Evolutionary conservation across 2,797 vertebrate genomes (phyloP).

Genomic region (Sebastes cheni): DNA sequence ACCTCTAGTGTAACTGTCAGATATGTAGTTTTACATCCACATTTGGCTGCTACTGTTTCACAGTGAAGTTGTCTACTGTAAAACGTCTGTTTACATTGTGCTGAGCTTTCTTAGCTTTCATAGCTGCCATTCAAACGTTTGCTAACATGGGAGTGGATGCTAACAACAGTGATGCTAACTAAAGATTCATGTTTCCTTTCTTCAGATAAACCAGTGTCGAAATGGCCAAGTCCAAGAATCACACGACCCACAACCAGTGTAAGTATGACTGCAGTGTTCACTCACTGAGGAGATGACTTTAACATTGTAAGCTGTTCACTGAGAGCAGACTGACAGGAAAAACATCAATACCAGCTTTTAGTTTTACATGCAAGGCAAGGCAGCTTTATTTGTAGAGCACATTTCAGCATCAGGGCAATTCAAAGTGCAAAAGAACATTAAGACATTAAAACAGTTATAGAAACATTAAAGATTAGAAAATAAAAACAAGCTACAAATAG

Average conservation of each 20-base stretch:
- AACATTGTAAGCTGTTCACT: fast-evolving
- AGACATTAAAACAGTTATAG: no score
- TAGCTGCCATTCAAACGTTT: not conserved
- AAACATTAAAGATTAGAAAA: no score
- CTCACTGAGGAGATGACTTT: no score
- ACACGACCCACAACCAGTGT: conserved; percentile 99
- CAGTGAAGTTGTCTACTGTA: no score
- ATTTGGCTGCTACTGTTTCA: fast-evolving
- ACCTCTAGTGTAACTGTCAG: fast-evolving
- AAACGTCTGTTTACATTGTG: not conserved
- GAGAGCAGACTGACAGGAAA: no score
- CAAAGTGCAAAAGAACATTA: no score
- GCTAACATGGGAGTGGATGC: not conserved
- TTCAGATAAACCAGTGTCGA: conserved; percentile 62
- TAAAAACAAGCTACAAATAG: no score
- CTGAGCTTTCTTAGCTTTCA: fast-evolving
- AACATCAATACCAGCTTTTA: fast-evolving
- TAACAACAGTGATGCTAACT: no score
- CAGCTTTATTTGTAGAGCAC: no score
- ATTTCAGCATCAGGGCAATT: no score
- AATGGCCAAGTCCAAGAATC: conserved; percentile 99
- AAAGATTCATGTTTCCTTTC: fast-evolving
- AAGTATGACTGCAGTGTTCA: conserved; percentile 66
- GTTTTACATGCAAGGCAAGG: not conserved
- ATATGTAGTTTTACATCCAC: fast-evolving